Conservation (phyloP, 37 sponge, comb jelly and placozoan species). For the Chondrilla cf. caribensis region DNA sequence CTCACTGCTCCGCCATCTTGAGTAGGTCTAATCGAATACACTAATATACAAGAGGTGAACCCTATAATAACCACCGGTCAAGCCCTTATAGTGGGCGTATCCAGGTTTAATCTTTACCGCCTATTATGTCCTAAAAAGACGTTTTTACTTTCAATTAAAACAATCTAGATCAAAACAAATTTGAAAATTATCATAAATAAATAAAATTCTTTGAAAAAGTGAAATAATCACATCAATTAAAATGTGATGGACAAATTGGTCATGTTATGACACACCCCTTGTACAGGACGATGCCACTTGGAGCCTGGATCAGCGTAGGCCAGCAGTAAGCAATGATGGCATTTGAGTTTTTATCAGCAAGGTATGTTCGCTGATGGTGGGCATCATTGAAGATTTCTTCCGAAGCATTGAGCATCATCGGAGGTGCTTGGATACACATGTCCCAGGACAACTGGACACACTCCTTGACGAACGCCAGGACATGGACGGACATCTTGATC, state of each 20-base stretch:
- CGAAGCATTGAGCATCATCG: slow-evolving; percentile 43
- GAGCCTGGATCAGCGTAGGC: slow-evolving; percentile 54
- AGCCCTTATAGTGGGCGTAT: too few species aligned
- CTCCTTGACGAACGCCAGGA: slow-evolving; percentile 41
- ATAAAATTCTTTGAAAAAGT: too few species aligned
- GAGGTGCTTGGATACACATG: slow-evolving; percentile 57
- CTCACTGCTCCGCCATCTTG: too few species aligned
- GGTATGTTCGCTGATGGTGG: slow-evolving; percentile 41
- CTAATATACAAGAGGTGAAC: too few species aligned
- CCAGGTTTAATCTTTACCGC: too few species aligned
- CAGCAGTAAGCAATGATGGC: slow-evolving; percentile 41
- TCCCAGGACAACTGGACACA: slow-evolving; percentile 59
- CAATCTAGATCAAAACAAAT: too few species aligned
- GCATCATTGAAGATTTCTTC: slow-evolving; percentile 41
- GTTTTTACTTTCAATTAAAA: too few species aligned
- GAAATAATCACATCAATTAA: too few species aligned
- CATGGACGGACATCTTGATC: background rate
- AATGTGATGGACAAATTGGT: background rate
- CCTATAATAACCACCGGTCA: too few species aligned
- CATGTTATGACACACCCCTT: slow-evolving; percentile 46
- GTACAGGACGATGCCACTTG: slow-evolving; percentile 24
- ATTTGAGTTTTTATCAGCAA: slow-evolving; percentile 6
- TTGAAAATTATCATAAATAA: too few species aligned
- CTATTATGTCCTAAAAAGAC: too few species aligned
- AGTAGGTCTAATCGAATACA: too few species aligned